Base-by-base conservation (phyloP, 2,888 invertebrate genomes). In the Celastrina argiolus region DNA sequence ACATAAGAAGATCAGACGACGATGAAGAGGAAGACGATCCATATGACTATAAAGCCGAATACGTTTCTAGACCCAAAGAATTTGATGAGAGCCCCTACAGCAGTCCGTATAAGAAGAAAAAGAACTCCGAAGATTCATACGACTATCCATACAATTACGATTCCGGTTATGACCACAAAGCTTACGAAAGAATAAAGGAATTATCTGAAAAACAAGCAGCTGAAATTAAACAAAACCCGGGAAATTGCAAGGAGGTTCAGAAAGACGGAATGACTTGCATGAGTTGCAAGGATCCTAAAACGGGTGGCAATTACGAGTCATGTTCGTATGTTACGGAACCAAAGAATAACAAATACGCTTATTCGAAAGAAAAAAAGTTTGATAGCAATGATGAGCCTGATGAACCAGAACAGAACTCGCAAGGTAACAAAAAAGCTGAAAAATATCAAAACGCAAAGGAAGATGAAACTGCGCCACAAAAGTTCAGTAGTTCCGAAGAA, bases 251-350 rank as follows among this genome's bases (percentile, higher is more conserved):
- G 74, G 92, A 94, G 76, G 92, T 94, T 0, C 83, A 92, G 63
- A 94, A 92, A 74, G 93, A 94, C 70, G 93, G 93, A 2, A 93
- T 94, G 93, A 92, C 92, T 12, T 96, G 96, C 79, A 93, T 93
- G 71, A 91, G 95, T 1, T 97, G 97, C 76, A 94, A 94, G 73
- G 94, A 96, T 77, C 92, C 94, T 1, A 94, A 94, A 78, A 94
- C 94, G 1, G 95, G 95, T 58, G 96, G 94, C 34, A 94, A 94
- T 69, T 96, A 94, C 71, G 96, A 97, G 80, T 94, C 94, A 14
- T 97, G 97, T 78, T 94, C 95, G 0, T 97, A 96, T 81, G 94
- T 94, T 10, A 94, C 94, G 0, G 93, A 94, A 70, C 95, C 95
- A 0, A 92, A 93, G 75, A 95, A 95, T 70, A 94, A 95, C 78